A percentile compares a stretch with the other conserved stretches of the same genome.
Evolutionary conservation across 2,888 invertebrate species (phyloP).

Genomic region (Auanema sp.): DNA sequence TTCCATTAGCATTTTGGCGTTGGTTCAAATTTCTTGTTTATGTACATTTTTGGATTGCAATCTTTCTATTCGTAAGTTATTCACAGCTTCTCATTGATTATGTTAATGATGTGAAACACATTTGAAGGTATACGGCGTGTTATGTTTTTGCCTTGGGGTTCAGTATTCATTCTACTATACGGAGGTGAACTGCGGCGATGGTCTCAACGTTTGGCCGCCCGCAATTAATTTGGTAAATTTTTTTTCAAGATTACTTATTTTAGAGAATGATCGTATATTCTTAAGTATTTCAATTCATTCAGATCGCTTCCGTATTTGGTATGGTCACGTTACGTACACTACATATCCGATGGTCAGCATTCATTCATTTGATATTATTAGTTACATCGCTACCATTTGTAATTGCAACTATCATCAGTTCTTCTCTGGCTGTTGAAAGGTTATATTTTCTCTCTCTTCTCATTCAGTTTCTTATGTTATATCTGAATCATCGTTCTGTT

Average conservation of each 20-base stretch:
- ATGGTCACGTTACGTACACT: constrained; percentile 12
- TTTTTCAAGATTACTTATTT: not conserved
- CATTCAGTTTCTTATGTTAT: too few species aligned
- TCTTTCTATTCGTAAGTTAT: constrained; percentile 12
- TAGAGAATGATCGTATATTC: not conserved
- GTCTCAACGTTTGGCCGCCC: constrained; percentile 15
- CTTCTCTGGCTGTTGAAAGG: constrained; percentile 10
- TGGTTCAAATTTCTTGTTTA: constrained; percentile 11
- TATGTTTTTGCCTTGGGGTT: constrained; percentile 19
- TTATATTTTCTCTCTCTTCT: too few species aligned
- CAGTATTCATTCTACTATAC: constrained; percentile 19
- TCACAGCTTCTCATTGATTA: not conserved
- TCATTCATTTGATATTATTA: constrained; percentile 12
- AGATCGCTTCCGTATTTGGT: constrained; percentile 16
- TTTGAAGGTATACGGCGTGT: constrained; percentile 8
- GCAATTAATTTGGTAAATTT: constrained; percentile 16
- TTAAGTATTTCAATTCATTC: not conserved
- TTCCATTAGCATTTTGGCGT: constrained; percentile 12
- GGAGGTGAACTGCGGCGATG: constrained; percentile 16
- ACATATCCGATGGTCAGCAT: constrained; percentile 15
- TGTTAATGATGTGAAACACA: not conserved
- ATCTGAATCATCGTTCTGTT: not conserved
- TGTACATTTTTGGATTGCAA: constrained; percentile 11
- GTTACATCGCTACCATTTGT: constrained; percentile 9
- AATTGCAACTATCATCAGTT: constrained; percentile 11